Base-by-base conservation (phyloP, 2,797 vertebrate species). In the Trachurus trachurus region DNA sequence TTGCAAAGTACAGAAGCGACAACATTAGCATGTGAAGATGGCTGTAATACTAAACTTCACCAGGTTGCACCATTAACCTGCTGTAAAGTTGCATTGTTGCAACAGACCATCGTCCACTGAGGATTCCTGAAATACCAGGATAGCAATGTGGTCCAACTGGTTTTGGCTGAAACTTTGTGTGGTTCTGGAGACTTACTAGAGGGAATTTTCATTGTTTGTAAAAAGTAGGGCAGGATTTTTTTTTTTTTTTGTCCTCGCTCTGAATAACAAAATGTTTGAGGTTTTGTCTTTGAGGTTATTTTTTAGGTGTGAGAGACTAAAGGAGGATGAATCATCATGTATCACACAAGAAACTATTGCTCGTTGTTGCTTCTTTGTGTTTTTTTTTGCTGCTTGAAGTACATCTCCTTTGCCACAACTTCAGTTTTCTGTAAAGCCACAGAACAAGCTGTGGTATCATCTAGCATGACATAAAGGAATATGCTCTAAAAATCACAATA, bases 71-170 rank as follows among this genome's bases (percentile, higher is more conserved):
- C 58, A 56, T 83, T 58, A 66, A 76, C 62, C 44, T 74, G 66
- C 62, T 66, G 34, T 21, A 2, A 22, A 26, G 34, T 34, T 15
- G 16, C 40, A 13, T 52, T 62, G 64, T 72, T 80, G 71, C 77
- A 56, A 67, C 80, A 37, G 34, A 37, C 34, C 34, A 70, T 53
- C 65, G 39, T 71, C 17, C 49, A 37, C 52, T 40, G 58, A 78
- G 64, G 80, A 89, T 93, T 90, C 72, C 81, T 86, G 40, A 70
- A 90, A 90, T 91, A 45, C 84, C 80, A 84, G 45, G 54, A 82
- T 17, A 37, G 26, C 75, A 88, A 86, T 85, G 85, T 81, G 53
- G 88, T 78, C 81, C n/a, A 54, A 82, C 93, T 80, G 84, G 93
- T 94, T 93, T 84, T 73, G 69, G 63, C 71, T 88, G 82, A 92